Base-by-base conservation (phyloP, 2,113 vertebrate genomes). In the Melanotaenia duboulayi region DNA sequence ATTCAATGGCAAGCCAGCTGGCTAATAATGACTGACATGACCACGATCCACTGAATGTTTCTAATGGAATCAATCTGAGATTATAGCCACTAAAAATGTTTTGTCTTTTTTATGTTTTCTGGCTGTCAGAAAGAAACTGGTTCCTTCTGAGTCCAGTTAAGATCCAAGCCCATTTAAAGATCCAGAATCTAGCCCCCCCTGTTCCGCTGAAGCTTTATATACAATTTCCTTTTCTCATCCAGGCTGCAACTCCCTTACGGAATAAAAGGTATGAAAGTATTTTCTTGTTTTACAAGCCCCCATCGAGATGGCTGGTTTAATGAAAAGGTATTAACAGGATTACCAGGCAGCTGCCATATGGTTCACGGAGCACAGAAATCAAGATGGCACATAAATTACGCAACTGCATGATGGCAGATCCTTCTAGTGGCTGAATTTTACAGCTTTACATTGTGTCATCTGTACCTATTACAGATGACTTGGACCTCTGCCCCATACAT, bases 271-370 rank as follows among this genome's bases (percentile, higher is more conserved):
- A 71, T 65, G 7, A 62, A 65, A 72, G 67, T 54, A 59, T 7
- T 51, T 8, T 52, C 35, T 69, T 62, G 74, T 60, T 85, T 81
- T 71, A 82, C 50, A 62, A 35, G 61, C 71, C 23, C 25, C 20
- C 64, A 68, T 74, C 87, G 78, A 58, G 66, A 55, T 52, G 12
- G 39, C 35, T 24, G 57, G 11, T 76, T 61, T 88, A 80, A 89
- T 91, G 90, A 89, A 86, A 87, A 73, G 19, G 78, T 58, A 84
- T 88, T 89, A 91, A 81, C 11, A 57, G 72, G 86, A 89, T 92
- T 90, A 86, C 17, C 32, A 24, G 55, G 44, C 72, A 74, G 56
- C 51, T 85, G 70, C 86, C 89, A 90, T 89, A 77, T 90, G 90
- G 75, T 71, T 75, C 59, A 50, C 37, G 28, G 65, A 54, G 75